Evolutionary conservation across 2,888 invertebrate genomes (phyloP).

Genomic region (Xanthostigma xanthostigma): DNA sequence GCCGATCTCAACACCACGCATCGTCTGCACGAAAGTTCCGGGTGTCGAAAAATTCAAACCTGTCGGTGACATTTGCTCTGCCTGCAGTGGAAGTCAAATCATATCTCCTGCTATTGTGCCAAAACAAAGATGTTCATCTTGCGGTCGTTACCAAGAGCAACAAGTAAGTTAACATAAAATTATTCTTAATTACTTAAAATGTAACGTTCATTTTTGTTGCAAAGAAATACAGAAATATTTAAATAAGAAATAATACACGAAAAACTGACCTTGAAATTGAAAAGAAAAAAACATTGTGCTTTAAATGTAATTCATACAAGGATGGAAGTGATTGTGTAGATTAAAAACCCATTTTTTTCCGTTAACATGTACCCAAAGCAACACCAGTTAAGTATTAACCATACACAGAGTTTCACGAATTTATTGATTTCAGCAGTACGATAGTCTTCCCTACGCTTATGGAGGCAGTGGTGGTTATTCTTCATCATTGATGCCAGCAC

Average conservation of each 20-base stretch:
- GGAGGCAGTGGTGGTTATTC: background rate
- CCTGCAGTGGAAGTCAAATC: slow-evolving; percentile 19
- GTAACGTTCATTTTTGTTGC: background rate
- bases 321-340: no score
- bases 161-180: background rate
- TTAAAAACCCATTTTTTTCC: no score
- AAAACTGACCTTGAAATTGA: no score
- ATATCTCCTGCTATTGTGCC: slow-evolving; percentile 25
- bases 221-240: no score
- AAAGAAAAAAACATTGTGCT: no score
- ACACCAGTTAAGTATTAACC: no score
- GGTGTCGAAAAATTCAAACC: slow-evolving; percentile 15
- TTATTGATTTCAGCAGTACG: no score
- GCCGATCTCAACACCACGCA: slow-evolving; percentile 11
- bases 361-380: no score
- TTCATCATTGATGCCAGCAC: slow-evolving; percentile 1
- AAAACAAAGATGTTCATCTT: slow-evolving; percentile 18
- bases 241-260: no score
- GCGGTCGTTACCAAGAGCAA: slow-evolving; percentile 5
- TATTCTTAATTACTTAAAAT: background rate
- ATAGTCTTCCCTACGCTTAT: slow-evolving; percentile 1
- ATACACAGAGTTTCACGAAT: no score
- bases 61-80: slow-evolving; percentile 20
- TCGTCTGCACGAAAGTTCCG: slow-evolving; percentile 14
- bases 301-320: no score